Evolutionary conservation across 2,797 vertebrate species (phyloP).

Genomic region (Astyanax mexicanus): DNA sequence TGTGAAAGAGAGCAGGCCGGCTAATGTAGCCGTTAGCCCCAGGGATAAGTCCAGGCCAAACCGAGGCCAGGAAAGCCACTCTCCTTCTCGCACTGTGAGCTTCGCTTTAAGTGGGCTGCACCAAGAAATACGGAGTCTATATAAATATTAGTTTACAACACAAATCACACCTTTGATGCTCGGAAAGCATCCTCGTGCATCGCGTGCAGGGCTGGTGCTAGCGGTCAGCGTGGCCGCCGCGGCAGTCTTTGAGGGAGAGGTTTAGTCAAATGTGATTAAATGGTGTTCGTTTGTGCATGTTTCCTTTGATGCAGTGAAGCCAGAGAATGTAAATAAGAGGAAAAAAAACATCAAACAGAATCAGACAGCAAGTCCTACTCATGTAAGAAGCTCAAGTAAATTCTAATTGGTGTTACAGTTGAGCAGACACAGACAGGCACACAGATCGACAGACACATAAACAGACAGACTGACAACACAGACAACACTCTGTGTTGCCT

Average conservation of each 20-base stretch:
- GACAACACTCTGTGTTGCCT: not conserved
- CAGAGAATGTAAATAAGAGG: conserved; percentile 15
- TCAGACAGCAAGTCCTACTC: not conserved
- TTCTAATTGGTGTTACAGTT: not conserved
- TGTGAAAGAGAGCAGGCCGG: conserved; percentile 12
- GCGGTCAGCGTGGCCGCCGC: not conserved
- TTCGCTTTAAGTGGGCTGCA: conserved; percentile 59
- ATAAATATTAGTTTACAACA: conserved; percentile 78
- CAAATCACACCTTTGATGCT: conserved; percentile 66
- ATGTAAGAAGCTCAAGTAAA: not conserved
- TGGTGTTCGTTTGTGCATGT: not conserved
- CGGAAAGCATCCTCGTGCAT: conserved; percentile 20
- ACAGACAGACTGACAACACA: too few relatives aligned
- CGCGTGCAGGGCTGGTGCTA: not conserved
- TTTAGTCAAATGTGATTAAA: conserved; percentile 28
- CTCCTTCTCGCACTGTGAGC: conserved; percentile 58
- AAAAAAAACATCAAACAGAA: conserved; percentile 9
- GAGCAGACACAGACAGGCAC: not conserved
- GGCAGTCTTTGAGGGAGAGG: not conserved
- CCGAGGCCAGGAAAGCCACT: conserved; percentile 43
- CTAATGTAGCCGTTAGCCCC: conserved; percentile 10
- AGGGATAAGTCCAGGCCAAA: conserved; percentile 17
- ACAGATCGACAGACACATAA: not conserved
- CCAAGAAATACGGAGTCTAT: conserved; percentile 29
- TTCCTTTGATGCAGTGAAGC: conserved; percentile 15